Evolutionary conservation across 2,888 invertebrate species (phyloP).

Genomic region (Leptodirus hochenwartii): DNA sequence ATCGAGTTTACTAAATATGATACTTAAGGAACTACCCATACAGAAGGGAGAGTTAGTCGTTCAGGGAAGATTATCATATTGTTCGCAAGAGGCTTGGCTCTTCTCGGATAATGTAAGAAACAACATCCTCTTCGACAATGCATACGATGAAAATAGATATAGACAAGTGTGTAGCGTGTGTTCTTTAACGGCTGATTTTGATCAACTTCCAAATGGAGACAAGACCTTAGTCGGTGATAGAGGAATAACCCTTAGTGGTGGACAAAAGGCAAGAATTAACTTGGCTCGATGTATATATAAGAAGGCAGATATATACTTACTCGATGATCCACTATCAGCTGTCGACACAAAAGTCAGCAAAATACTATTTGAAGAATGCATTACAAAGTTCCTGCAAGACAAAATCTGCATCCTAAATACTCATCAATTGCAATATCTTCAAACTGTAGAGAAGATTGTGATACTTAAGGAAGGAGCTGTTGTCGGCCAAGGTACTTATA

Average conservation of each 20-base stretch:
- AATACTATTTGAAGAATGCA: constrained; percentile 54
- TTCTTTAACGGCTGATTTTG: constrained; percentile 49
- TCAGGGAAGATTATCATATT: constrained; percentile 34
- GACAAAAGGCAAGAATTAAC: constrained; percentile 70
- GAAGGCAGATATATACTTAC: constrained; percentile 57
- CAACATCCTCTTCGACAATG: constrained; percentile 60
- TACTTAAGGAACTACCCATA: constrained; percentile 29
- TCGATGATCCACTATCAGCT: constrained; percentile 70
- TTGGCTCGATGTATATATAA: constrained; percentile 60
- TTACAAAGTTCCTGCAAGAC: constrained; percentile 35
- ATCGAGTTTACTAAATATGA: constrained; percentile 28
- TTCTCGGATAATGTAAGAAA: constrained; percentile 44
- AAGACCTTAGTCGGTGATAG: constrained; percentile 63
- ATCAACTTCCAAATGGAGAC: constrained; percentile 57
- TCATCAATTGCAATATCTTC: constrained; percentile 45
- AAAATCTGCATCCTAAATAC: constrained; percentile 49
- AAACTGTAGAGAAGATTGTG: constrained; percentile 23
- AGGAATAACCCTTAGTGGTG: constrained; percentile 64
- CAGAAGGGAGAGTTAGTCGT: constrained; percentile 27
- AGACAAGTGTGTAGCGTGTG: constrained; percentile 44
- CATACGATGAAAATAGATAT: constrained; percentile 37
- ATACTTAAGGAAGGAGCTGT: constrained; percentile 30
- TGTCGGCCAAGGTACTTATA: constrained; percentile 28
- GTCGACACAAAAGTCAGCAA: constrained; percentile 63
- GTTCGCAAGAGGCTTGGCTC: constrained; percentile 46